These are phyloP conservation scores for Odontomachus brunneus DNA, from an alignment of 1,140 invertebrate species.

Conservation along the genomic window DNA sequence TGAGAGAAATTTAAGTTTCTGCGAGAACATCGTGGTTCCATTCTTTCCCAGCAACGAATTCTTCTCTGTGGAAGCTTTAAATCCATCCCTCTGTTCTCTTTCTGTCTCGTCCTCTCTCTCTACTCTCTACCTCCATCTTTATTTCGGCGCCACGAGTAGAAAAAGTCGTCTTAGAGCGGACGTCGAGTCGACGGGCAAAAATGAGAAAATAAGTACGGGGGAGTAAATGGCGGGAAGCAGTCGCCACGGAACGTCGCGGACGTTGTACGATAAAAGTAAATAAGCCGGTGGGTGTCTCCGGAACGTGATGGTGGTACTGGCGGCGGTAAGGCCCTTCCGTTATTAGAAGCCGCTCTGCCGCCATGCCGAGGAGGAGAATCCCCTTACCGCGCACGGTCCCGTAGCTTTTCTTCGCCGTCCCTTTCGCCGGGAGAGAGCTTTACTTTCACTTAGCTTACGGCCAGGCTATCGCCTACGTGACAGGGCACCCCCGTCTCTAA, in stretches of 20 bases:
- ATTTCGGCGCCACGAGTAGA: background rate
- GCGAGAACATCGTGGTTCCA: background rate
- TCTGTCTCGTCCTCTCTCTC: background rate
- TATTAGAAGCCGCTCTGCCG: constrained; percentile 37
- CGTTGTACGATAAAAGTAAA: constrained; percentile 57
- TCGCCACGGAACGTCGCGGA: constrained; percentile 49
- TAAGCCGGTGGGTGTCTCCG: constrained; percentile 48
- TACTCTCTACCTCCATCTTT: background rate
- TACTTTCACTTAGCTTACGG: constrained; percentile 58
- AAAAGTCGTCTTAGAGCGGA: constrained; percentile 35
- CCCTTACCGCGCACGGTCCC: background rate
- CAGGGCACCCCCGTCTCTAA: constrained; percentile 18
- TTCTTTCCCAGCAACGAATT: constrained; percentile 3
- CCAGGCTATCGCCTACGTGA: constrained; percentile 46
- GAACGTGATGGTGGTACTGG: constrained; percentile 19
- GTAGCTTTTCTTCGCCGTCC: constrained; percentile 8
- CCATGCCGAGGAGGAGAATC: constrained; percentile 1
- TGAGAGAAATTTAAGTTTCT: background rate
- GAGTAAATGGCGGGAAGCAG: constrained; percentile 52
- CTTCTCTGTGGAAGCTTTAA: background rate
- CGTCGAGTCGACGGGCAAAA: constrained; percentile 53
- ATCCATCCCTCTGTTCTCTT: constrained; percentile 4
- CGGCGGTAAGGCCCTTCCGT: constrained; percentile 36
- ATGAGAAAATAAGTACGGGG: constrained; percentile 54
- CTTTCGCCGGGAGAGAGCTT: constrained; percentile 21